A percentile compares a stretch with the other conserved stretches of the same genome.
Evolutionary conservation across 2,113 vertebrate genomes (phyloP).

Genomic region (Oriolus oriolus): DNA sequence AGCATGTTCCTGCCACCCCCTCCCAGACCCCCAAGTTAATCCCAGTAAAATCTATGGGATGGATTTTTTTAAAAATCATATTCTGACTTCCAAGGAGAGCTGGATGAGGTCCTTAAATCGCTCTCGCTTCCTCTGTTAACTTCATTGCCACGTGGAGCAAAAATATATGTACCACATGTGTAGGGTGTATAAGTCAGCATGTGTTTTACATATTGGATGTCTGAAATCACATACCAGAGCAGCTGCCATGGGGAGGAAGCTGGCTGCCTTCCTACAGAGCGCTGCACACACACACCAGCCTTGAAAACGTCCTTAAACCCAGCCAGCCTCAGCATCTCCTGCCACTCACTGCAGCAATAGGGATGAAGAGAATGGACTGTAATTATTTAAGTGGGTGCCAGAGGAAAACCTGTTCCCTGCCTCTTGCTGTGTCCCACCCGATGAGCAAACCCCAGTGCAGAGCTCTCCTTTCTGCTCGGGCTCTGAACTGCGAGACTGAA

Average conservation of each 20-base stretch:
- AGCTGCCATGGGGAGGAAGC: background rate
- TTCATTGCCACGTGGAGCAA: conserved; percentile 57
- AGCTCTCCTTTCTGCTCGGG: background rate
- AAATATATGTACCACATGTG: conserved; percentile 36
- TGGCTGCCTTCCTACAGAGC: background rate
- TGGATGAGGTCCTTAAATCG: background rate
- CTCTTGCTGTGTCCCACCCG: background rate
- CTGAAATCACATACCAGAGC: conserved; percentile 20
- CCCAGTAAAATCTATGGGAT: background rate
- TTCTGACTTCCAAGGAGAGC: background rate
- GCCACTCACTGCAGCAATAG: background rate
- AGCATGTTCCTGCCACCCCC: background rate
- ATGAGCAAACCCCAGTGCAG: background rate
- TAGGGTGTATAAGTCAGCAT: conserved; percentile 16
- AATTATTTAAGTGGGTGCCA: background rate
- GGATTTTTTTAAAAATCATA: background rate
- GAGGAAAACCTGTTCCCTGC: background rate
- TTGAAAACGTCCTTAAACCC: background rate
- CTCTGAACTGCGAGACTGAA: background rate
- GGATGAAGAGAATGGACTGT: background rate
- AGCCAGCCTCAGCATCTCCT: background rate
- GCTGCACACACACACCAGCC: background rate
- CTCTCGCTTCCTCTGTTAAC: conserved; percentile 24
- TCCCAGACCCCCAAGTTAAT: background rate
- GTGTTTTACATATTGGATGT: conserved; percentile 40